Base-by-base conservation (phyloP, 1,140 invertebrate species). In the Melitaea cinxia region DNA sequence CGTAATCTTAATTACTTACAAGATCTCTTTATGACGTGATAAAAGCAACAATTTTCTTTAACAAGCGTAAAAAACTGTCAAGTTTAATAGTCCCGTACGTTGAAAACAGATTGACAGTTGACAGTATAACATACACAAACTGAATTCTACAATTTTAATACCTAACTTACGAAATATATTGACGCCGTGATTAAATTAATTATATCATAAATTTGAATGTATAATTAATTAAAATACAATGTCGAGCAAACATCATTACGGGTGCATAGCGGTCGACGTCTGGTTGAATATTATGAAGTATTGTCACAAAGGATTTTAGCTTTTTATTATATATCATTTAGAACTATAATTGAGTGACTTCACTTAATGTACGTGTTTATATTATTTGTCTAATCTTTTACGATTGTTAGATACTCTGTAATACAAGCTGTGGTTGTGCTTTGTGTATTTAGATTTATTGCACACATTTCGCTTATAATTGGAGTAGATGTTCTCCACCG, bases 161-260 rank as follows among this genome's bases (percentile, higher is more conserved):
- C 59, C 23, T 54, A 15, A 30, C 3, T 50, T 42, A 62, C 10
- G 50, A 49, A 59, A 59, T 59, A 45, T 59, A 59, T 59, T 47
- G 55, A 58, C 42, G 56, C 56, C 26, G 24, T 59, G 28, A 59
- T 62, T 14, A 10, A 30, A 42, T 54, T 67, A 70, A 75, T 70
- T 72, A 68, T 55, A 35, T 45, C 59, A 60, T 75, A 77, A 77
- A 77, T 65, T 67, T 57, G 67, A 70, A 68, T 77, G 56, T 58
- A 77, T 73, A 74, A 77, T 72, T 72, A 75, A 77, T 77, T 75
- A 65, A 70, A 70, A 77, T 70, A 57, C 60, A 61, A 56, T 59
- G 42, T 59, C 45, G 56, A 59, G 45, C 56, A 59, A 59, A 59
- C 56, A 59, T 59, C 56, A 59, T 59, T 59, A 59, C 56, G 42